Evolutionary conservation across 92 coral and sea anemone species (phyloP).

Genomic region (Parazoanthus darwini): DNA sequence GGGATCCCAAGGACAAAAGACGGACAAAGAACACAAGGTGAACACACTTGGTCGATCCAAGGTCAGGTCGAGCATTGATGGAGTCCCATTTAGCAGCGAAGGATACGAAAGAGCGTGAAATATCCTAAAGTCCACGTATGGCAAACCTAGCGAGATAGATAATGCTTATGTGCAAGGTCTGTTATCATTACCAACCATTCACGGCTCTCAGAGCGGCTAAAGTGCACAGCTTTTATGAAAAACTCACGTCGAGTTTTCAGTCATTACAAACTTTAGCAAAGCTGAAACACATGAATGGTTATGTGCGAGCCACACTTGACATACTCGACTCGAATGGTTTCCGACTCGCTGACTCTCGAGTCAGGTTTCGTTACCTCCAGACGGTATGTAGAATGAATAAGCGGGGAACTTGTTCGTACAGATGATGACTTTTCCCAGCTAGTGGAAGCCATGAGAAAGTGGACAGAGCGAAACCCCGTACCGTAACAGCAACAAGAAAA

Average conservation of each 20-base stretch:
- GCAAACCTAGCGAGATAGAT: constrained; percentile 63
- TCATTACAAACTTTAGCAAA: constrained; percentile 64
- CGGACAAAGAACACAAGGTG: constrained; percentile 19
- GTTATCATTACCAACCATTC: constrained; percentile 51
- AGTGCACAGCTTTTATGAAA: constrained; percentile 60
- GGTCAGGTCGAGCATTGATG: constrained; percentile 44
- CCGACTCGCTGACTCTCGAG: no score
- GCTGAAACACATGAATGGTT: constrained; percentile 60
- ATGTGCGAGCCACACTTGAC: constrained; percentile 61
- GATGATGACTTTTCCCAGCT: constrained; percentile 50
- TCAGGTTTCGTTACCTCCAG: no score
- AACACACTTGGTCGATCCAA: constrained; percentile 40
- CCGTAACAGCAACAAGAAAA: constrained; percentile 21
- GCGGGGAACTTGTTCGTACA: constrained; percentile 64
- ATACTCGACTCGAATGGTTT: constrained; percentile 18
- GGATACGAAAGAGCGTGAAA: constrained; percentile 60
- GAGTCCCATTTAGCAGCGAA: constrained; percentile 50
- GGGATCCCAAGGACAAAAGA: not conserved
- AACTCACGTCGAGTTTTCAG: constrained; percentile 60
- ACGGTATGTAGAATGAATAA: constrained; percentile 46
- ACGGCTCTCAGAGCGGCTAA: constrained; percentile 59
- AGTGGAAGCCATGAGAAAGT: constrained; percentile 63
- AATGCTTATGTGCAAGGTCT: constrained; percentile 61
- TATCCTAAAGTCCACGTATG: constrained; percentile 57
- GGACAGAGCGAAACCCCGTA: constrained; percentile 63